Conservation (phyloP, 2,888 invertebrate genomes). For the Caenorhabditis plicata region DNA sequence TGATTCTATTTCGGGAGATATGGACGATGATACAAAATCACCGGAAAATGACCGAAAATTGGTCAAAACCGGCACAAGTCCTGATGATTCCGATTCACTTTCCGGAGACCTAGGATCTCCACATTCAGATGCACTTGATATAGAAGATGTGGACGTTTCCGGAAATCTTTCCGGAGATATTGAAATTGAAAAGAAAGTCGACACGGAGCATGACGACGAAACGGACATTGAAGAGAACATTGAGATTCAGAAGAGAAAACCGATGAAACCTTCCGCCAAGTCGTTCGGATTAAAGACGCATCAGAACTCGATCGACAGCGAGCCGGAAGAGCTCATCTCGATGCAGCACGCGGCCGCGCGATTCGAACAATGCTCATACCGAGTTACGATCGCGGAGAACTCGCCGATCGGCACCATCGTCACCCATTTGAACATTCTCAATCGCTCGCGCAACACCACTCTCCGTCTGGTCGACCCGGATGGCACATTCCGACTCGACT, state of each 20-base stretch:
- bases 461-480: conserved; percentile 40
- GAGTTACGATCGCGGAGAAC: conserved; percentile 29
- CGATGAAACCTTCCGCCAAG: not conserved
- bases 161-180: too few relatives aligned
- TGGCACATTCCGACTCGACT: conserved; percentile 27
- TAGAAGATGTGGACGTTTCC: too few relatives aligned
- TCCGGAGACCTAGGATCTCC: too few relatives aligned
- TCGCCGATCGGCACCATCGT: conserved; percentile 30
- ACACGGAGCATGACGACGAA: not conserved
- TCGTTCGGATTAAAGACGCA: not conserved
- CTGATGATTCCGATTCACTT: too few relatives aligned
- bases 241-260: conserved; percentile 3
- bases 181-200: too few relatives aligned
- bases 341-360: conserved; percentile 4
- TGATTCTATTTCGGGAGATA: too few relatives aligned
- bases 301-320: too few relatives aligned
- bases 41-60: too few relatives aligned
- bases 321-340: too few relatives aligned
- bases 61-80: too few relatives aligned
- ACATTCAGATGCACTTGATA: too few relatives aligned
- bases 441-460: conserved; percentile 23
- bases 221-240: conserved; percentile 6
- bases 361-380: conserved; percentile 30
- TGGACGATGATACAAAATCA: too few relatives aligned
- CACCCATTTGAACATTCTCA: conserved; percentile 21